Evolutionary conservation across 2,888 invertebrate species (phyloP), one percentile per base, ranked within the genome.

Genomic region (Eumacrocentrus americanus): DNA sequence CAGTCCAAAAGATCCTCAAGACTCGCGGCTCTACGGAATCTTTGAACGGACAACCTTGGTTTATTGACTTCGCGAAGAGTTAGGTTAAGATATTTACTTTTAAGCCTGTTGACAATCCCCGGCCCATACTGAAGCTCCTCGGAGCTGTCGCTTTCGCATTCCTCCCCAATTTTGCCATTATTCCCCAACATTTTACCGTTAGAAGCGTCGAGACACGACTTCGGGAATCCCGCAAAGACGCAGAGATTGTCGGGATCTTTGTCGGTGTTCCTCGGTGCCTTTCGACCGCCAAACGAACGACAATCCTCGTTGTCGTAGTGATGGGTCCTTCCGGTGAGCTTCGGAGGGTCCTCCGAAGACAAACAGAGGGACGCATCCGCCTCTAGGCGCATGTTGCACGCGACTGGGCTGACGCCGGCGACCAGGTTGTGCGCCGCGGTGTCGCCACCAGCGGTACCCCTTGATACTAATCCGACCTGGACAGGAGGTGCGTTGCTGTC

Each of bases 51-150:
- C 5, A 88, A 88, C 3, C 91, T 85, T 40, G 85, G 85, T 61
- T 85, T 84, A 59, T 81, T 82, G 67, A 79, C 82, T 72, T 91
- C 91, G n/a, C 93, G 85, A 64, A 94, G 82, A 7, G 94, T 92
- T 67, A 94, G 85, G 79, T 91, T 92, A 65, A 95, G 85, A 80
- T 94, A 95, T 76, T 92, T 90, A 77, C 92, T 91, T 78, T 92
- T 89, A 68, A 95, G 85, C 72, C 91, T 91, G 75, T 91, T 92
- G 37, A 95, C 95, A 76, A 95, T 94, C 60, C 95, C 94, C 53
- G 95, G 95, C 0, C 95, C 95, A 83, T 95, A 94, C 76, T 91
- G 89, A 60, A 94, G 83, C 78, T 94, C 94, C 81, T 93, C 93
- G 68, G 86, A 85, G 54, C 86, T 85, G 75, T 87, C 87, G 58